phyloP scores from a whole-genome alignment of 1,140 invertebrate species.

The Drosophila simulans region DNA sequence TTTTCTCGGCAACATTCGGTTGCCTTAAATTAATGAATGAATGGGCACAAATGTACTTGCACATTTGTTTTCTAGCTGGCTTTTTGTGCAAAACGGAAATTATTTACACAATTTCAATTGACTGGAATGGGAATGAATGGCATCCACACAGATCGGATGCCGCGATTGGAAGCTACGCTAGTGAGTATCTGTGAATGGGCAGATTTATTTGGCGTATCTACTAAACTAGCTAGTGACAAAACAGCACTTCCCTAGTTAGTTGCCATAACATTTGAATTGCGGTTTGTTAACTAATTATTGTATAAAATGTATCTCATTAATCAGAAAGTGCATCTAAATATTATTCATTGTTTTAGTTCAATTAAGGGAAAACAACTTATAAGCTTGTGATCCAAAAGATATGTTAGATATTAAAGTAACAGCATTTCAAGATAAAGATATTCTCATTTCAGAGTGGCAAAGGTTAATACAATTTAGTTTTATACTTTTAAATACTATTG shows the following conservation, averaged over 20 bases:
- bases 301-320: no score
- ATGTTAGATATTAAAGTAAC: no score
- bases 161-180: constrained; percentile 31
- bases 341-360: no score
- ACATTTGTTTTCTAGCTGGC: constrained; percentile 12
- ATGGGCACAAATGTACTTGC: constrained; percentile 29
- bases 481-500: no score
- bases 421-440: no score
- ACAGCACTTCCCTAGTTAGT: background rate
- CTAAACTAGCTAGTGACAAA: background rate
- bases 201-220: constrained; percentile 33
- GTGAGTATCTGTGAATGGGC: constrained; percentile 45
- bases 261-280: no score
- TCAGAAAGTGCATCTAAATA: no score
- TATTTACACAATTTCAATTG: constrained; percentile 78
- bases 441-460: no score
- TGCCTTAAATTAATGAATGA: constrained; percentile 44
- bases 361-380: no score
- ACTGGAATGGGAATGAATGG: constrained; percentile 53
- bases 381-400: no score
- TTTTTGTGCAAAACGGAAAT: constrained; percentile 70
- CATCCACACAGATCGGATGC: constrained; percentile 25
- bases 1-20: constrained; percentile 42
- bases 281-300: no score
- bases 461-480: no score